Conservation (phyloP, 2,797 vertebrate genomes). For the Spatula versicolor region DNA sequence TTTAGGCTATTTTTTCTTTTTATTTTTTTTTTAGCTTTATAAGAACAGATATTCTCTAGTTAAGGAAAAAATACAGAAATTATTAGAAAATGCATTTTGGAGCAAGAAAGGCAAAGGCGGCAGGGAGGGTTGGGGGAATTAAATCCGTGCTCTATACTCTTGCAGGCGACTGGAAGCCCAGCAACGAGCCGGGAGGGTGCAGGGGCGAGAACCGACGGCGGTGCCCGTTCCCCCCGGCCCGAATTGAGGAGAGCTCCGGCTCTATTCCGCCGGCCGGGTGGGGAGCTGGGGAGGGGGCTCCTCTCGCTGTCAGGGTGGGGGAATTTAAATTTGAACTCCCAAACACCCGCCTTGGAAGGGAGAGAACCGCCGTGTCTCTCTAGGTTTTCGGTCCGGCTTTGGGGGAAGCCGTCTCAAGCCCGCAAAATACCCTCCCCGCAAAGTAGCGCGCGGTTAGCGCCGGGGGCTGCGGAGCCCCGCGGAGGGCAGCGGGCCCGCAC, state of each 20-base stretch:
- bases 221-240: not conserved
- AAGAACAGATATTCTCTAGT: fast-evolving
- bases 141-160: fast-evolving
- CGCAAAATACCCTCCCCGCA: too few relatives aligned
- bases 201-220: not conserved
- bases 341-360: not conserved
- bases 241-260: not conserved
- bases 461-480: not conserved
- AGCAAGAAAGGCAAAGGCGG: not conserved
- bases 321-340: not conserved
- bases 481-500: not conserved
- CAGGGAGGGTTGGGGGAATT: too few relatives aligned
- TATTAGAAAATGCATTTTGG: fast-evolving
- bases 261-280: not conserved
- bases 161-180: not conserved
- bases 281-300: not conserved
- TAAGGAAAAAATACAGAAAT: fast-evolving
- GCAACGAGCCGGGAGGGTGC: too few relatives aligned
- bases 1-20: too few relatives aligned
- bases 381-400: not conserved
- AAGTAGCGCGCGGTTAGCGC: too few relatives aligned
- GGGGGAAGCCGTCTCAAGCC: not conserved
- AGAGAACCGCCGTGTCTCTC: not conserved
- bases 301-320: not conserved
- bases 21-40: not conserved